These are phyloP conservation scores for Trichopria drosophilae DNA, from an alignment of 2,888 invertebrate genomes.

Conservation along the genomic window DNA sequence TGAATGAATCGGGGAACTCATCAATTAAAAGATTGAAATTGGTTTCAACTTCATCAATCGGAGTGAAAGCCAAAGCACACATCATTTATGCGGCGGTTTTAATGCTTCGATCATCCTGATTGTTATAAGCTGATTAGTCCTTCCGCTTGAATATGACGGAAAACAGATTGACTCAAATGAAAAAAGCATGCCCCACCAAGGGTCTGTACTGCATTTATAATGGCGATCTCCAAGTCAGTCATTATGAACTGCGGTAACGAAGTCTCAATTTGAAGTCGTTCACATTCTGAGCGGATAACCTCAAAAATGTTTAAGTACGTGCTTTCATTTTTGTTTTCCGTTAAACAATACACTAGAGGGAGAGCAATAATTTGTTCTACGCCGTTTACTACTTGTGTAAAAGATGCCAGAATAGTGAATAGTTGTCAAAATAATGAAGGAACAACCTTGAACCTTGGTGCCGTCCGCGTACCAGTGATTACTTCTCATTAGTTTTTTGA, in stretches of 20 bases:
- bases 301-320: conserved; percentile 2
- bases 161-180: conserved; percentile 1
- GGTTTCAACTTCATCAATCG: not conserved
- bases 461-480: conserved; percentile 13
- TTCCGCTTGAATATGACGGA: conserved; percentile 10
- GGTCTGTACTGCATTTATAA: not conserved
- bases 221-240: too few species aligned
- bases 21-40: not conserved
- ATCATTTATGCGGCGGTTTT: too few species aligned
- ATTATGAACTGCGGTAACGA: conserved; percentile 3
- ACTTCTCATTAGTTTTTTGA: too few species aligned
- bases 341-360: conserved; percentile 4
- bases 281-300: conserved; percentile 6
- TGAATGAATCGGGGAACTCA: too few species aligned
- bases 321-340: conserved; percentile 8
- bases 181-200: conserved; percentile 5
- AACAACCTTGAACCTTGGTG: conserved; percentile 12
- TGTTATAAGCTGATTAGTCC: not conserved
- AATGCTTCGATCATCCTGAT: too few species aligned
- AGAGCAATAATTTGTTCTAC: conserved; percentile 8
- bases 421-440: conserved; percentile 1
- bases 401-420: not conserved
- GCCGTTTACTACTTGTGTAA: not conserved
- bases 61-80: too few species aligned
- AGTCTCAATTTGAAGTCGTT: not conserved